phyloP scores from a whole-genome alignment of 2,113 vertebrate genomes.

The Sphaerodactylus townsendi region DNA sequence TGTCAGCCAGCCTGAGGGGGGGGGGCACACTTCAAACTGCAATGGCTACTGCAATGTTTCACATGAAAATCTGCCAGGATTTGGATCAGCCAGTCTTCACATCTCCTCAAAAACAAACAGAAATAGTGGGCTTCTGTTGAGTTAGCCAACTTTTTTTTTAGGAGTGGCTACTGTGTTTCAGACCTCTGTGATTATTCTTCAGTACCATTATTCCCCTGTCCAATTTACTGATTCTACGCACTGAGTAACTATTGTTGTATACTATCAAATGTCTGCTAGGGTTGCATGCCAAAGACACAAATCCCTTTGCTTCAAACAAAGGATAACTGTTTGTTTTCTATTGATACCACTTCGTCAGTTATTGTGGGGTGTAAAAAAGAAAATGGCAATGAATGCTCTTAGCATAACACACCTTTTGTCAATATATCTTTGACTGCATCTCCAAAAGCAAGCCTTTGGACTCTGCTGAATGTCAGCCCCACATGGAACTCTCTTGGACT shows the following conservation, averaged over 20 bases:
- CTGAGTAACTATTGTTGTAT: not conserved
- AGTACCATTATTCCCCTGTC: not conserved
- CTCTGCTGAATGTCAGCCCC: not conserved
- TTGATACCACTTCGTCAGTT: not conserved
- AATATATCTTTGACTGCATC: too few relatives aligned
- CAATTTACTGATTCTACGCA: not conserved
- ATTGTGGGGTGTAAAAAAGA: not conserved
- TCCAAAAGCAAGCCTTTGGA: not conserved
- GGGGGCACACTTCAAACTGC: too few relatives aligned
- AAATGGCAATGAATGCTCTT: not conserved
- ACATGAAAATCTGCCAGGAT: not conserved
- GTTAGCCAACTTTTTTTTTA: not conserved
- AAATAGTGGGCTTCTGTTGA: not conserved
- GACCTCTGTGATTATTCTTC: not conserved
- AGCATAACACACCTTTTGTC: not conserved
- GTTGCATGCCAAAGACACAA: not conserved
- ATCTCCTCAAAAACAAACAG: not conserved
- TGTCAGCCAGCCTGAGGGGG: too few relatives aligned
- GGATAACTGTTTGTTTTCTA: not conserved
- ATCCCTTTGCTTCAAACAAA: not conserved
- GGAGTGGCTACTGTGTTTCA: not conserved
- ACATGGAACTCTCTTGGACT: not conserved
- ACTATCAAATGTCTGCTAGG: not conserved
- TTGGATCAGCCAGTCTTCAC: not conserved
- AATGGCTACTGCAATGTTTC: not conserved